These are phyloP conservation scores for Xenops minutus DNA, from an alignment of 2,797 vertebrate genomes.

Conservation along the genomic window DNA sequence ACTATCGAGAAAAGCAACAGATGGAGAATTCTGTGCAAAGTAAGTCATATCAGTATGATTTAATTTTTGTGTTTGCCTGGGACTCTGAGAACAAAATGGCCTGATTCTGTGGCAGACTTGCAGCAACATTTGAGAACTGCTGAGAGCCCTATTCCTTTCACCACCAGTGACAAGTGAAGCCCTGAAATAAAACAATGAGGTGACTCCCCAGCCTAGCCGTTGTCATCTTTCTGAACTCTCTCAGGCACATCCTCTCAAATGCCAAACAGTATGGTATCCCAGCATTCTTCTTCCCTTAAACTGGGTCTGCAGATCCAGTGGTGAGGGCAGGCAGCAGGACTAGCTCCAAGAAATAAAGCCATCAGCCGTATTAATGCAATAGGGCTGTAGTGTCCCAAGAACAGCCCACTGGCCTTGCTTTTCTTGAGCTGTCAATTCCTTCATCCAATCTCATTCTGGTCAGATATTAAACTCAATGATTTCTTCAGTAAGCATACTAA, in stretches of 20 bases:
- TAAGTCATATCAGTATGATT: not conserved
- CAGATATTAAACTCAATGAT: not conserved
- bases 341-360: not conserved
- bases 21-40: conserved; percentile 16
- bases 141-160: not conserved
- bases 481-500: not conserved
- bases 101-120: not conserved
- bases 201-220: not conserved
- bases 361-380: not conserved
- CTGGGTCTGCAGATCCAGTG: not conserved
- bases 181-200: not conserved
- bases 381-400: not conserved
- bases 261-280: not conserved
- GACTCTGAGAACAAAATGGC: not conserved
- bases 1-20: conserved; percentile 1
- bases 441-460: not conserved
- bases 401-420: not conserved
- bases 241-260: not conserved
- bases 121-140: not conserved
- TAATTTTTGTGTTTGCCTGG: not conserved
- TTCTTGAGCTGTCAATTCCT: not conserved
- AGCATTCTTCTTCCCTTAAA: not conserved
- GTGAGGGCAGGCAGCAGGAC: not conserved
- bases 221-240: not conserved
- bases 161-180: not conserved